Percentiles rank a stretch among this genome's conserved stretches.
phyloP scores from a whole-genome alignment of 1,140 invertebrate species.

The Globodera ellingtonae region DNA sequence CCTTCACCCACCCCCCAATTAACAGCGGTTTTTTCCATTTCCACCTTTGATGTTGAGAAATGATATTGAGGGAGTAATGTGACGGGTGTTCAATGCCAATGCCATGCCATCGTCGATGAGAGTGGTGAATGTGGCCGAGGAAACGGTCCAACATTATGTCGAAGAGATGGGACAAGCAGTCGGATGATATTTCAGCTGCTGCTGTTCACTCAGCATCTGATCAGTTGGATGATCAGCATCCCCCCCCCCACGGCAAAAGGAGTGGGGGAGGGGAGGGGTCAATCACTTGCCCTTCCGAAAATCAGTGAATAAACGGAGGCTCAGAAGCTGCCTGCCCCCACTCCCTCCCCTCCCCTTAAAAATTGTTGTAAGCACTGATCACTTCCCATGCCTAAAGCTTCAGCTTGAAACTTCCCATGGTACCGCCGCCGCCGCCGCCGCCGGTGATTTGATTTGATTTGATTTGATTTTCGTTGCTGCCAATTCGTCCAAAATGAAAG shows the following conservation, averaged over 20 bases:
- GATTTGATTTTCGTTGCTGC: background rate
- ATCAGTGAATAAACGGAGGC: too few relatives aligned
- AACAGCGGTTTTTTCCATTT: too few relatives aligned
- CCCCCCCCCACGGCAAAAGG: background rate
- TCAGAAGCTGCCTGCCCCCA: too few relatives aligned
- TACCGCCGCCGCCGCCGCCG: background rate
- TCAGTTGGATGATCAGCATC: background rate
- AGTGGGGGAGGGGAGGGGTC: background rate
- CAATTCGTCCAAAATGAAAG: conserved; percentile 2
- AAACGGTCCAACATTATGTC: background rate
- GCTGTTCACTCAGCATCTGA: background rate
- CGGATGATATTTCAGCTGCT: conserved; percentile 15
- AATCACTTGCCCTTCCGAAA: too few relatives aligned
- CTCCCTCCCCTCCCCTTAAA: too few relatives aligned
- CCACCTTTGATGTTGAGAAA: too few relatives aligned
- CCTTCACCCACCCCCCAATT: too few relatives aligned
- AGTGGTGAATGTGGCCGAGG: background rate
- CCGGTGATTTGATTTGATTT: background rate
- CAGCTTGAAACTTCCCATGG: background rate
- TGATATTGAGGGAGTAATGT: too few relatives aligned
- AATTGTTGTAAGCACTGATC: too few relatives aligned
- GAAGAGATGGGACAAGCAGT: background rate
- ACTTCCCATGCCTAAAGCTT: background rate
- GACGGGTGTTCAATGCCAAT: too few relatives aligned
- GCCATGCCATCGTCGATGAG: too few relatives aligned